Evolutionary conservation across 37 sponge, comb jelly and placozoan genomes (phyloP).

Genomic region (Theonella swinhoei): DNA sequence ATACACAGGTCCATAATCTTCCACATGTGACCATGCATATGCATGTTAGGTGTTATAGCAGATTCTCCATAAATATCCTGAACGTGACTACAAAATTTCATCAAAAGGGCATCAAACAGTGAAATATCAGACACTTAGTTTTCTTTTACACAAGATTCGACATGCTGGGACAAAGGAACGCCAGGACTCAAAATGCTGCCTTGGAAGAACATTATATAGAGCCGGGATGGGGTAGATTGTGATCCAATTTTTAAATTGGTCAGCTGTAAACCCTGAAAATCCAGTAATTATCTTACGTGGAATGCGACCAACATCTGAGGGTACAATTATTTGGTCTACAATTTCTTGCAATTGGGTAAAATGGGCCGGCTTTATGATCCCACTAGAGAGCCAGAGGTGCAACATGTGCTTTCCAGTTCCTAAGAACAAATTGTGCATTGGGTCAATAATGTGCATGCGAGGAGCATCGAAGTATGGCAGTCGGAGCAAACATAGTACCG

Average conservation of each 20-base stretch:
- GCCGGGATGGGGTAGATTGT: slow-evolving; percentile 17
- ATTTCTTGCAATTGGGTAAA: slow-evolving; percentile 26
- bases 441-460: slow-evolving; percentile 20
- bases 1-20: slow-evolving; percentile 51
- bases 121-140: slow-evolving; percentile 4
- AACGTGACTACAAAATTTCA: slow-evolving; percentile 21
- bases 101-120: slow-evolving; percentile 6
- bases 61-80: slow-evolving; percentile 26
- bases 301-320: slow-evolving; percentile 37
- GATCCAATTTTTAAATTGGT: slow-evolving; percentile 63
- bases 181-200: slow-evolving; percentile 41
- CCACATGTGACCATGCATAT: slow-evolving; percentile 48
- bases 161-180: slow-evolving; percentile 56
- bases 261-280: slow-evolving; percentile 62
- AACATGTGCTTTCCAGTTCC: slow-evolving; percentile 45
- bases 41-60: slow-evolving; percentile 50
- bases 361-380: background rate
- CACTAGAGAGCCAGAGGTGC: background rate
- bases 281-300: slow-evolving; percentile 51
- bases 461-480: slow-evolving; percentile 48
- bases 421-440: slow-evolving; percentile 56
- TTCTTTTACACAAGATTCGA: background rate
- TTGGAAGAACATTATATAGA: slow-evolving; percentile 20
- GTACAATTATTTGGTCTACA: slow-evolving; percentile 25
- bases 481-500: slow-evolving; percentile 30